These are phyloP conservation scores for Neodiprion virginianus DNA, from an alignment of 1,140 invertebrate species.

Conservation along the genomic window DNA sequence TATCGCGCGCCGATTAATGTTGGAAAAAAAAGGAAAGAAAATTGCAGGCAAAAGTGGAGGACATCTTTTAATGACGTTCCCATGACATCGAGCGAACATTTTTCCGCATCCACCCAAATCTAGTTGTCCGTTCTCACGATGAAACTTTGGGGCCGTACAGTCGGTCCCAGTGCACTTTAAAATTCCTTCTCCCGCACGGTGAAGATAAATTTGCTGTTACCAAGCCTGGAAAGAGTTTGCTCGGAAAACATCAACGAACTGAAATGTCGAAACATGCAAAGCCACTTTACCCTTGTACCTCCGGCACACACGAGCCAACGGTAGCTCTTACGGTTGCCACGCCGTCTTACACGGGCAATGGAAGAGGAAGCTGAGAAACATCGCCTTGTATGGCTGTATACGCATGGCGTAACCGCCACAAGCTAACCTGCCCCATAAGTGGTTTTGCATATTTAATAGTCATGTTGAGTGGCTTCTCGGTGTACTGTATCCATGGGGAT, in stretches of 20 bases:
- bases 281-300: constrained; percentile 2
- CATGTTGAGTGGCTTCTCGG: background rate
- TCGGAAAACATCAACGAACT: background rate
- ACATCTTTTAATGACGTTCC: too few relatives aligned
- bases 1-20: too few relatives aligned
- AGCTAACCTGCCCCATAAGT: background rate
- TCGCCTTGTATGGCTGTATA: background rate
- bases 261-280: constrained; percentile 7
- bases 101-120: too few relatives aligned
- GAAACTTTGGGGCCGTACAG: background rate
- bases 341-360: background rate
- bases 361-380: background rate
- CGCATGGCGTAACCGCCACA: background rate
- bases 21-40: too few relatives aligned
- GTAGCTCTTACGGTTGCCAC: background rate
- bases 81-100: too few relatives aligned
- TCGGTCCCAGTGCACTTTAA: background rate
- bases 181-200: background rate
- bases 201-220: background rate
- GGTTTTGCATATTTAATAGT: background rate
- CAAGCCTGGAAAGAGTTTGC: background rate
- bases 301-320: background rate
- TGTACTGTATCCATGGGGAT: too few relatives aligned
- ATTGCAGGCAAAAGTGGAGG: too few relatives aligned
- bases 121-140: background rate